Percentiles rank a stretch among this genome's conserved stretches.
Evolutionary conservation across 2,797 vertebrate genomes (phyloP).

Genomic region (Sebastes cheni): DNA sequence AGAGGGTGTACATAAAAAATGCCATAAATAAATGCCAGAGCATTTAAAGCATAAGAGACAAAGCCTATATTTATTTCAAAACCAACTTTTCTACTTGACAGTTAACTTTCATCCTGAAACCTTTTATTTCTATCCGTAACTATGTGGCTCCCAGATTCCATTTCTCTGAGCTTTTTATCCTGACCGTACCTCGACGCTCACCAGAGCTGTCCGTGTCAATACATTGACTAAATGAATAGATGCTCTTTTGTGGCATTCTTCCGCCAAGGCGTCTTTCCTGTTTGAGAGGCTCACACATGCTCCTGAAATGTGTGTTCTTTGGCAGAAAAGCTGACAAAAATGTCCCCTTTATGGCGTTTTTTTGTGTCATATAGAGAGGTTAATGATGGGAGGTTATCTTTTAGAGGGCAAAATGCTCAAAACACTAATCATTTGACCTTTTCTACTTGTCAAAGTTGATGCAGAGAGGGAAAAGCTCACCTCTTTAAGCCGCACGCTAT

Average conservation of each 20-base stretch:
- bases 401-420: neutral
- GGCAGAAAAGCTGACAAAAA: slow-evolving; percentile 1
- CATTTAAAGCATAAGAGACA: neutral
- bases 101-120: neutral
- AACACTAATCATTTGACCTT: slow-evolving; percentile 7
- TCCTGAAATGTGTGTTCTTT: neutral
- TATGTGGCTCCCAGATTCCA: slow-evolving; percentile 8
- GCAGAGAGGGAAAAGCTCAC: neutral
- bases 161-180: slow-evolving; percentile 27
- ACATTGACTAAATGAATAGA: slow-evolving; percentile 62
- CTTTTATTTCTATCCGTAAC: neutral
- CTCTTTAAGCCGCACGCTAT: neutral
- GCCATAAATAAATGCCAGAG: slow-evolving; percentile 22
- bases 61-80: neutral
- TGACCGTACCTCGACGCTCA: slow-evolving; percentile 22
- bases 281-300: neutral
- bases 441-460: neutral
- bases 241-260: slow-evolving; percentile 38
- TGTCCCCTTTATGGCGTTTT: neutral
- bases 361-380: neutral
- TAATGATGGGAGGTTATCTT: neutral
- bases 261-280: slow-evolving; percentile 7
- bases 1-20: neutral
- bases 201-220: slow-evolving; percentile 51
- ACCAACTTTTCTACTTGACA: neutral